These are phyloP conservation scores for Thoracochromis brauschi DNA, from an alignment of 2,113 vertebrate genomes.

Conservation along the genomic window DNA sequence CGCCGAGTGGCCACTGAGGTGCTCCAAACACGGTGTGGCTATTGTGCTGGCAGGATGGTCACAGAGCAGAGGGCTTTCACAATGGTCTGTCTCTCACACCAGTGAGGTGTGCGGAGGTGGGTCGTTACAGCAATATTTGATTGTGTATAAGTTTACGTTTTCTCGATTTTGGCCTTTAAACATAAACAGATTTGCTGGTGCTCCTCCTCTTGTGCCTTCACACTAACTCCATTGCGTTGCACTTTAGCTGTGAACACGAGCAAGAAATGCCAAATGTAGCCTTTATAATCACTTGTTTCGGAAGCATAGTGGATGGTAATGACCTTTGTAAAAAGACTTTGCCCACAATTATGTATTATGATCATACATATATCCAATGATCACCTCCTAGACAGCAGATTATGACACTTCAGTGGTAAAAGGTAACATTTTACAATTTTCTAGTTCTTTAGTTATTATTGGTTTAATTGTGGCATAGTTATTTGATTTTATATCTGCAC, in stretches of 20 bases:
- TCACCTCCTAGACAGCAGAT: neutral
- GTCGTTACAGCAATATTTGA: neutral
- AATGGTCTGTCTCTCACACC: slow-evolving; percentile 11
- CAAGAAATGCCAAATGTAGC: neutral
- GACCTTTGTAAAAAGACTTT: neutral
- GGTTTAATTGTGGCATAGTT: neutral
- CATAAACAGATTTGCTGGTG: neutral
- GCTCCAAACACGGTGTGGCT: neutral
- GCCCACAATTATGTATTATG: neutral
- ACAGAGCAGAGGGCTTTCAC: neutral
- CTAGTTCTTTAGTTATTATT: neutral
- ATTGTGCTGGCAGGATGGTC: slow-evolving; percentile 3
- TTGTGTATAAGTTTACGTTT: neutral
- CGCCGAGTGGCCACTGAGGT: slow-evolving; percentile 10
- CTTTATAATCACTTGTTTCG: neutral
- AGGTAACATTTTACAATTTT: neutral
- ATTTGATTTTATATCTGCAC: neutral
- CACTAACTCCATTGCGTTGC: neutral
- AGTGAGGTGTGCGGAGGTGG: slow-evolving; percentile 24
- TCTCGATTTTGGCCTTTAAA: neutral
- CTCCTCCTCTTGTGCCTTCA: neutral
- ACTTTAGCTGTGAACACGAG: neutral
- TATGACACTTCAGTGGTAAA: neutral
- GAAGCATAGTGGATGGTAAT: neutral
- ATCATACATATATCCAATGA: neutral